Evolutionary conservation across 2,888 invertebrate species (phyloP).

Genomic region (Apotomis capreana): DNA sequence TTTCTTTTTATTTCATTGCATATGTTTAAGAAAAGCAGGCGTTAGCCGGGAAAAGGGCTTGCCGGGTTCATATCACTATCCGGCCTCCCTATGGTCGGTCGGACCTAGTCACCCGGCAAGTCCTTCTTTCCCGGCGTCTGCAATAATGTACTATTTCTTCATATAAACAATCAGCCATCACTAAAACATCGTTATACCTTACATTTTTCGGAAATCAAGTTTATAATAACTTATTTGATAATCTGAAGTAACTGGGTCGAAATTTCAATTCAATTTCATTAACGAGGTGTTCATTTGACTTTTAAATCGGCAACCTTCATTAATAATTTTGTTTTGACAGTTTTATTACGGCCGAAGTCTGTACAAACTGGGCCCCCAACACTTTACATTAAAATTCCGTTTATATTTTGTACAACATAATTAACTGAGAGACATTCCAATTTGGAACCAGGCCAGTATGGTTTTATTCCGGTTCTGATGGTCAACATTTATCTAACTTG

Average conservation of each 20-base stretch:
- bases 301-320: conserved; percentile 36
- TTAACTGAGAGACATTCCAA: background rate
- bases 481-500: no score
- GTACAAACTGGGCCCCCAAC: conserved; percentile 11
- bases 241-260: conserved; percentile 11
- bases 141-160: no score
- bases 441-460: background rate
- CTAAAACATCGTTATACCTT: background rate
- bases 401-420: background rate
- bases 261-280: conserved; percentile 34
- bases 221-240: conserved; percentile 17
- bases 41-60: no score
- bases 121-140: no score
- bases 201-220: background rate
- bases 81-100: no score
- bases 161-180: background rate
- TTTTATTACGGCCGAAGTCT: conserved; percentile 27
- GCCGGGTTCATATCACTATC: no score
- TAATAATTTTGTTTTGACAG: conserved; percentile 38
- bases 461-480: background rate
- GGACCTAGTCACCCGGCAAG: no score
- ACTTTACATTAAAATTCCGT: background rate
- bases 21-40: no score
- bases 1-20: no score
- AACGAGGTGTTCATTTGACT: conserved; percentile 41